Conservation (phyloP, 92 coral and sea anemone genomes). For the Palythoa heliodiscus region DNA sequence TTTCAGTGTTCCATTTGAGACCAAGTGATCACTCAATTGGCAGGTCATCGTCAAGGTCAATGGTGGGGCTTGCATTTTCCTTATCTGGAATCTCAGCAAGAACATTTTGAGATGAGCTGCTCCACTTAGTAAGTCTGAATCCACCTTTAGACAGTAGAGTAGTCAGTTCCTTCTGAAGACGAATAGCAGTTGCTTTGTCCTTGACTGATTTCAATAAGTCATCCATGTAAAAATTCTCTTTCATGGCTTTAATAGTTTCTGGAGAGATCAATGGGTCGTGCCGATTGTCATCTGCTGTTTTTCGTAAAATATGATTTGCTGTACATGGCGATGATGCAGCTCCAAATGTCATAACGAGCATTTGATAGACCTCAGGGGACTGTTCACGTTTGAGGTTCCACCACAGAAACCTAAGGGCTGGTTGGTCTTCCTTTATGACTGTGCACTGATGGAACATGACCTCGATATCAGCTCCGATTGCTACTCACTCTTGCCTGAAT, state of each 20-base stretch:
- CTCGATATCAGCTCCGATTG: no score
- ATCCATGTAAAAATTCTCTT: conserved; percentile 56
- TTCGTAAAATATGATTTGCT: background rate
- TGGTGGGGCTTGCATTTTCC: conserved; percentile 47
- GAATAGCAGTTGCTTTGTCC: conserved; percentile 35
- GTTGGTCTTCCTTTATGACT: no score
- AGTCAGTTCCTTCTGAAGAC: no score
- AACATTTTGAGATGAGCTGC: conserved; percentile 53
- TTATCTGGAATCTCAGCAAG: conserved; percentile 40
- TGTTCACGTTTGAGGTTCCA: background rate
- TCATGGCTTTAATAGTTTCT: conserved; percentile 28
- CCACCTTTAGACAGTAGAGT: conserved; percentile 37
- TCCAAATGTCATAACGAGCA: background rate
- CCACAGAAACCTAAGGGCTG: no score
- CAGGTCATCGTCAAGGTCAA: conserved; percentile 37
- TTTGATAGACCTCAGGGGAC: background rate
- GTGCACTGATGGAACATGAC: no score
- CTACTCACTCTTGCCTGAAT: no score
- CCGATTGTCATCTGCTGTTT: background rate
- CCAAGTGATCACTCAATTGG: conserved; percentile 63
- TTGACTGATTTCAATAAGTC: conserved; percentile 57
- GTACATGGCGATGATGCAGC: background rate
- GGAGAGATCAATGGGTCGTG: background rate
- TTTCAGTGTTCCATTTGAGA: background rate
- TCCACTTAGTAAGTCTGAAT: conserved; percentile 55